A percentile compares a stretch with the other conserved stretches of the same genome.
Conservation (phyloP, 2,113 vertebrate genomes). For the Tupaia chinensis region DNA sequence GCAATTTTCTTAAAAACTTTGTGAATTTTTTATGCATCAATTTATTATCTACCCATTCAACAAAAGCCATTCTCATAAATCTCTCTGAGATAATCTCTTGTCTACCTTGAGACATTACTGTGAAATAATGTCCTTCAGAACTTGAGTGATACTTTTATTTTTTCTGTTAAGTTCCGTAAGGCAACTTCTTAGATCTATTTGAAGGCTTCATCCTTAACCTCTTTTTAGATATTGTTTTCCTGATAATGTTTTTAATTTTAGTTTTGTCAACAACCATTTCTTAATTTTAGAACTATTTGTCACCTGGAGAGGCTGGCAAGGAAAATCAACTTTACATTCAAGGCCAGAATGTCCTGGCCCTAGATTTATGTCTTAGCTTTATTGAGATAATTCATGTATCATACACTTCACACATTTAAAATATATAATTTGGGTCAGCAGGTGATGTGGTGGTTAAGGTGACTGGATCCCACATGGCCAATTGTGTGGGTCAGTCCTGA, state of each 20-base stretch:
- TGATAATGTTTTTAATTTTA: background rate
- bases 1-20: background rate
- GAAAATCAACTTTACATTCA: background rate
- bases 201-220: conserved; percentile 16
- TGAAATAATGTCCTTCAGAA: background rate
- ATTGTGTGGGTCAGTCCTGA: too few relatives aligned
- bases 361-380: background rate
- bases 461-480: too few relatives aligned
- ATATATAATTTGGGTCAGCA: background rate
- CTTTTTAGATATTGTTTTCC: conserved; percentile 14
- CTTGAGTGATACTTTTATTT: background rate
- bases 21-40: background rate
- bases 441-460: too few relatives aligned
- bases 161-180: background rate
- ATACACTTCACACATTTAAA: background rate
- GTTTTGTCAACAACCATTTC: background rate
- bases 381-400: background rate
- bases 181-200: background rate
- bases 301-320: background rate
- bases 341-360: background rate
- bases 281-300: conserved; percentile 37
- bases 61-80: background rate
- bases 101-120: background rate
- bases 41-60: background rate
- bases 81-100: conserved; percentile 4